A percentile compares a stretch with the other conserved stretches of the same genome.
Conservation (phyloP, 64 coral and sea anemone species). For the Pachyseris speciosa region DNA sequence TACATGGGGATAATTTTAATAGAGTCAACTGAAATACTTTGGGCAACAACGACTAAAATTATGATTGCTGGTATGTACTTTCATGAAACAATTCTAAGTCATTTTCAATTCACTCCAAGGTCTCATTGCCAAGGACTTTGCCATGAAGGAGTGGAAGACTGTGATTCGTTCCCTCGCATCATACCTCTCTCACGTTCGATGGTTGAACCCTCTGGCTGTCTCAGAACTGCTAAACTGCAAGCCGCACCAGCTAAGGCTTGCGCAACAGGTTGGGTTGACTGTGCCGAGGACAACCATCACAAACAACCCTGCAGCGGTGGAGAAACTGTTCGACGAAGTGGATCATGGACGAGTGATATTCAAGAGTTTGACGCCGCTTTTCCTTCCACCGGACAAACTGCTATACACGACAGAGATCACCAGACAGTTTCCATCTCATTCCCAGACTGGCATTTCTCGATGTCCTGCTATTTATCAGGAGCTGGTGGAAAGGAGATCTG, state of each 20-base stretch:
- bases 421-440: neutral
- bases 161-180: constrained; percentile 21
- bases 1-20: too few species aligned
- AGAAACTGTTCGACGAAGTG: neutral
- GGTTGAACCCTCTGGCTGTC: constrained; percentile 11
- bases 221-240: constrained; percentile 41
- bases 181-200: neutral
- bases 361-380: constrained; percentile 28
- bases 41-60: too few species aligned
- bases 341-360: constrained; percentile 22
- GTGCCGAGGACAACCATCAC: constrained; percentile 51
- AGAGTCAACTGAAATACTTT: too few species aligned
- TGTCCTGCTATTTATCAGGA: constrained; percentile 56
- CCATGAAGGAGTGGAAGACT: constrained; percentile 33
- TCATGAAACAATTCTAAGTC: too few species aligned
- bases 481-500: constrained; percentile 7
- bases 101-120: neutral
- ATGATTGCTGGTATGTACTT: too few species aligned
- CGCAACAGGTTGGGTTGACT: constrained; percentile 48
- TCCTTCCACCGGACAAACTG: constrained; percentile 6
- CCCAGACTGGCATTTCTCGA: neutral
- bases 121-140: constrained; percentile 35
- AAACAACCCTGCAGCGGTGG: constrained; percentile 30
- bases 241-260: constrained; percentile 3
- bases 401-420: constrained; percentile 38